These are phyloP conservation scores for Sebastes kiyomatsui DNA, from an alignment of 2,797 vertebrate species.

Conservation along the genomic window DNA sequence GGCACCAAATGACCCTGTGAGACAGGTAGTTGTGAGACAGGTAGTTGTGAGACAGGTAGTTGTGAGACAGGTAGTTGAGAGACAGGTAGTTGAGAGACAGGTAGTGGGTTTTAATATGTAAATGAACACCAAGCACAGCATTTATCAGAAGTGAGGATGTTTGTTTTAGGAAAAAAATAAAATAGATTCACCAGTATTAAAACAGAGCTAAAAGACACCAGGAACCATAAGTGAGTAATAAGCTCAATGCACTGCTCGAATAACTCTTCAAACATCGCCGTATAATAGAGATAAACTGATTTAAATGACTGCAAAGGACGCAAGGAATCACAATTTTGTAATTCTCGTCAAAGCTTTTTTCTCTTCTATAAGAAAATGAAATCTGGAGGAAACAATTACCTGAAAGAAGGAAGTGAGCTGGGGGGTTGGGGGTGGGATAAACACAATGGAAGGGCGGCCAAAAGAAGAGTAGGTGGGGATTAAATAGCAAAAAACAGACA, in stretches of 20 bases:
- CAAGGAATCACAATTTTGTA: not conserved
- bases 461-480: conserved; percentile 18
- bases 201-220: not conserved
- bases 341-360: not conserved
- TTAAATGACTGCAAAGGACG: not conserved
- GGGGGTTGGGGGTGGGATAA: not conserved
- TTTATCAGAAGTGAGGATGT: not conserved
- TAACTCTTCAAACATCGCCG: not conserved
- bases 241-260: not conserved
- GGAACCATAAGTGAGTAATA: not conserved
- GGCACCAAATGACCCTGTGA: conserved; percentile 93
- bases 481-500: conserved; percentile 40
- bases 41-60: conserved; percentile 56
- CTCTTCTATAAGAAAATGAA: conserved; percentile 10
- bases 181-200: not conserved
- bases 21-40: not conserved
- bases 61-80: conserved; percentile 51
- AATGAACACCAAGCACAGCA: not conserved
- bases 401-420: not conserved
- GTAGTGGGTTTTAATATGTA: not conserved
- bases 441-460: conserved; percentile 16
- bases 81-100: not conserved
- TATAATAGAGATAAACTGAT: not conserved
- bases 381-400: conserved; percentile 18
- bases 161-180: not conserved